Base-by-base conservation (phyloP, 2,888 invertebrate species). In the Prionchulus punctatus region DNA sequence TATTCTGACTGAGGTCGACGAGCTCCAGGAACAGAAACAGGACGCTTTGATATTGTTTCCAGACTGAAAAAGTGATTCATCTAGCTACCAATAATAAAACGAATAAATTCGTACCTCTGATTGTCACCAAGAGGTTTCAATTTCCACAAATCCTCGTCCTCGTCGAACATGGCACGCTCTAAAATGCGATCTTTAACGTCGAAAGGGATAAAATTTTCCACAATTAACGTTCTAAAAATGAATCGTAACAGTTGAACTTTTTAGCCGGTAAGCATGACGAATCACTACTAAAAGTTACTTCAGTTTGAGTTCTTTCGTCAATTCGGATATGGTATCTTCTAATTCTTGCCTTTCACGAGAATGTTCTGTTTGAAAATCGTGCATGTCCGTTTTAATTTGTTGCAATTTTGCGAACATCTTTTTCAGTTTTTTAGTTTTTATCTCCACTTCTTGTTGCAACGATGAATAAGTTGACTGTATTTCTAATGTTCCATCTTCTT, bases 371-470 rank as follows among this genome's bases (percentile, higher is more conserved):
- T 83, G 82, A 54, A 83, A 79, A 68, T 88, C 87, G 60, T 81
- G 80, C 12, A 86, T 79, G 68, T 89, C 89, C 67, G 83, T 82
- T 64, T 84, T 80, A 1, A 82, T 74, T 1, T 79, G 78, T 71
- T 84, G 80, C 69, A 86, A 79, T 73, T 90, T 90, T 21, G 82
- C 79, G 68, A 87, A 84, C 68, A 94, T 80, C 73, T 73, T 64
- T 58, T 59, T 49, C 7, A 64, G 62, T 28, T 47, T 43, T 47
- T 48, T 43, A 25, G 56, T 43, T 30, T 96, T 98, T 57, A 88
- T 82, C 70, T 98, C 96, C 1, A 96, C 91, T 75, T 96, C 94
- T 71, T 92, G 92, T 70, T 92, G 90, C 57, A 98, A 76, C 53
- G 84, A 86, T 7, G 86, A 81, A 69, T 87, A 94, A 0, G 90